Percentiles rank a stretch among this genome's conserved stretches.
These are phyloP conservation scores for Odontomachus brunneus DNA, from an alignment of 1,140 invertebrate species.

Conservation along the genomic window DNA sequence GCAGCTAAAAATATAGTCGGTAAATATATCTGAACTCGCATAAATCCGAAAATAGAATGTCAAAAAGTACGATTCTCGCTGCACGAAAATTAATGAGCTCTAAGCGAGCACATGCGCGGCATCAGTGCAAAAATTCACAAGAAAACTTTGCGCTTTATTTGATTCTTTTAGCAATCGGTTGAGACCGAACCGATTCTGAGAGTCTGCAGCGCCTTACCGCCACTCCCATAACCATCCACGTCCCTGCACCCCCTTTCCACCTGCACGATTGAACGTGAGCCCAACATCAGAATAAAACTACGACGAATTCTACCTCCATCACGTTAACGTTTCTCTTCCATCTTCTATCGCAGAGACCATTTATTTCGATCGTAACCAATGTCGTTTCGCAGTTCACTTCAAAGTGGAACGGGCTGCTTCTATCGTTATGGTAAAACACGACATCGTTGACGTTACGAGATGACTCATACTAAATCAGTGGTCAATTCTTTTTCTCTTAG, in stretches of 20 bases:
- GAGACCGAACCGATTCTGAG: constrained; percentile 58
- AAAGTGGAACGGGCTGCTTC: constrained; percentile 60
- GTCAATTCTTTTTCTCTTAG: constrained; percentile 15
- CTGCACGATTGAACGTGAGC: constrained; percentile 72
- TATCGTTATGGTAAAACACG: constrained; percentile 59
- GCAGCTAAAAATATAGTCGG: not conserved
- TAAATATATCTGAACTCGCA: not conserved
- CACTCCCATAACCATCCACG: constrained; percentile 47
- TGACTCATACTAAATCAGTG: constrained; percentile 45
- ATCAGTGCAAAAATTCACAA: constrained; percentile 31
- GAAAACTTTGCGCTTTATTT: constrained; percentile 48
- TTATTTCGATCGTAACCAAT: constrained; percentile 76
- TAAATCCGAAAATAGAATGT: not conserved
- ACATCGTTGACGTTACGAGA: constrained; percentile 56
- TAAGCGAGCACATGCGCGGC: constrained; percentile 9
- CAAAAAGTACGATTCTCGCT: not conserved
- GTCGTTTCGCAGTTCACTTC: constrained; percentile 69
- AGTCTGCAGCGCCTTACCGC: constrained; percentile 47
- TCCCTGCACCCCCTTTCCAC: constrained; percentile 40
- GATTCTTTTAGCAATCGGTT: constrained; percentile 64
- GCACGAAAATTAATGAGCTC: not conserved
- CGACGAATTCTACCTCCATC: constrained; percentile 72
- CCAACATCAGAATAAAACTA: constrained; percentile 75
- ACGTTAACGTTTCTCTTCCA: constrained; percentile 74
- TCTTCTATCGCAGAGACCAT: constrained; percentile 72